These are phyloP conservation scores for Aeoliscus strigatus DNA, from an alignment of 2,797 vertebrate species.

Conservation along the genomic window DNA sequence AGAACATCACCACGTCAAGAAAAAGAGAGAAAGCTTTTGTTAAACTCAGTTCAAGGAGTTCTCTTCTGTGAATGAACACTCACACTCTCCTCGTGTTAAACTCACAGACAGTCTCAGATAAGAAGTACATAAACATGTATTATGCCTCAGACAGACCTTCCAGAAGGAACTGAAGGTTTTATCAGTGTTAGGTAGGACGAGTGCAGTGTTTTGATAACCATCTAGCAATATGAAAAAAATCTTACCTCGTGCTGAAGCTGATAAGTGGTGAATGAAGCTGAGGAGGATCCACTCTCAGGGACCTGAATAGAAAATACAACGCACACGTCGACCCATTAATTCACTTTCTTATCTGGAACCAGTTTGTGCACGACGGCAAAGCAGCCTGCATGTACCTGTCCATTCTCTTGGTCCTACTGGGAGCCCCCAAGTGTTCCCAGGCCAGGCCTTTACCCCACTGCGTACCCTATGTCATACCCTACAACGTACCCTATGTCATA, in stretches of 20 bases:
- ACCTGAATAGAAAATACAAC: background rate
- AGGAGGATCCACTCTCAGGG: background rate
- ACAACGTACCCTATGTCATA: too few species aligned
- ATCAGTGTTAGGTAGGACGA: conserved; percentile 30
- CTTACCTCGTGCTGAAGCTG: conserved; percentile 1
- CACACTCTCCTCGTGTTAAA: background rate
- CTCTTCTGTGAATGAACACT: conserved; percentile 2
- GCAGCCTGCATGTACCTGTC: too few species aligned
- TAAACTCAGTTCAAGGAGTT: conserved; percentile 18
- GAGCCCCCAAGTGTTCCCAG: too few species aligned
- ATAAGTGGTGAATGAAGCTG: conserved; percentile 20
- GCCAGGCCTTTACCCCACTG: too few species aligned
- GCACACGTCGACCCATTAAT: background rate
- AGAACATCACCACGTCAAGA: conserved; percentile 46
- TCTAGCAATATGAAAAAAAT: conserved; percentile 18
- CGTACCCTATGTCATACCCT: too few species aligned
- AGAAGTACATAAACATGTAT: conserved; percentile 4
- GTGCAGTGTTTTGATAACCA: conserved; percentile 19
- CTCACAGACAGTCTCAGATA: conserved; percentile 6
- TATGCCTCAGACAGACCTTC: conserved; percentile 1
- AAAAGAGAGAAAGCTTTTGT: conserved; percentile 4
- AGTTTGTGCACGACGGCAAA: too few species aligned
- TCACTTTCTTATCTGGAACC: too few species aligned
- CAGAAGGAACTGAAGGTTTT: conserved; percentile 17
- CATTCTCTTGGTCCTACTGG: too few species aligned